Base-by-base conservation (phyloP, 2,888 invertebrate species). In the Crocallis elinguaria region DNA sequence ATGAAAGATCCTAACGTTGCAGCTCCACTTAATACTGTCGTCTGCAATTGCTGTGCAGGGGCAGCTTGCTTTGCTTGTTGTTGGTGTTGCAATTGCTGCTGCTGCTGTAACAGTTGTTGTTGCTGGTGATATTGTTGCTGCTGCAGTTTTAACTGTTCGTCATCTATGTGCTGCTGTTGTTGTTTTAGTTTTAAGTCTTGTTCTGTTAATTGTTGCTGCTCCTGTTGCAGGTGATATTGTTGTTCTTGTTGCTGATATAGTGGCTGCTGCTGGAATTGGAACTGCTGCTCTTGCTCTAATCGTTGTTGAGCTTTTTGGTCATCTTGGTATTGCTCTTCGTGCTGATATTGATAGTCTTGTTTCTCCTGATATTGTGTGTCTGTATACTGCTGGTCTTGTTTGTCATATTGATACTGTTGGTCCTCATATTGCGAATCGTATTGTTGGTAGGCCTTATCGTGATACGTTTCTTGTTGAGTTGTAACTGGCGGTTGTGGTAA, bases 1-100 rank as follows among this genome's bases (percentile, higher is more conserved):
- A 92, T 87, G 25, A 92, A 75, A 4, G 87, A 88, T n/a, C 91
- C 92, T 62, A 92, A 76, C 2, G 89, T 89, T 43, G 91, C 90
- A 29, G 89, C 91, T 49, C 91, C 91, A 21, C 88, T 92, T 45
- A 91, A 60, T 11, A 91, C 83, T 56, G 82, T 83, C 1, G 88
- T 73, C 70, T 91, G 90, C 38, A 91, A 60, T 66, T 90, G 89
- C 56, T 88, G 88, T 1, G 84, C 69, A 23, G 88, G 82, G 1
- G 85, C 70, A 33, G 88, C 82, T 60, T 83, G 79, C 55, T 86
- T 84, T 57, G 78, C 80, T 53, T 85, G 80, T 35, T 82, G 79
- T 56, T 86, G 84, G 39, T 85, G 82, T 14, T 83, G 79, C 23
- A 78, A 75, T 21, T 79, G 76, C n/a, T 80, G 82, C 43, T 76